Conservation (phyloP, 1,140 invertebrate species). For the Drosophila funebris region DNA sequence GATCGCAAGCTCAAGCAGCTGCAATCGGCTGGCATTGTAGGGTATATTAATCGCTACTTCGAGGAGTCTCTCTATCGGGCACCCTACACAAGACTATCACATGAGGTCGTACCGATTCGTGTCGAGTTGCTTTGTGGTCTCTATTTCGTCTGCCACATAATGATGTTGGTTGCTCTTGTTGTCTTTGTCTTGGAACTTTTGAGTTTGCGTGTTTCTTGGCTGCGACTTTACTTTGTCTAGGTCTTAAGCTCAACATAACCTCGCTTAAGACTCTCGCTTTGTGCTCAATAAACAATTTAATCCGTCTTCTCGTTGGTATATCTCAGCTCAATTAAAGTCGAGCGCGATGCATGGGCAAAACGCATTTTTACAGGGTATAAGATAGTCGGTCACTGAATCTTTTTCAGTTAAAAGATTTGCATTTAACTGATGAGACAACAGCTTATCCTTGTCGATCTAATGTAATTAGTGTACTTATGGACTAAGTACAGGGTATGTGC, state of each 20-base stretch:
- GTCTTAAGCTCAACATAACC: background rate
- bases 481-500: too few species aligned
- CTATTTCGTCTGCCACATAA: conserved; percentile 27
- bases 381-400: background rate
- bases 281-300: background rate
- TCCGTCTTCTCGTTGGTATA: too few species aligned
- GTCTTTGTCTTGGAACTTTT: conserved; percentile 52
- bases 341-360: too few species aligned
- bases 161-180: conserved; percentile 10
- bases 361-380: background rate
- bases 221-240: conserved; percentile 33
- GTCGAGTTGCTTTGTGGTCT: conserved; percentile 48
- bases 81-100: background rate
- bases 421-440: too few species aligned
- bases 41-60: conserved; percentile 39
- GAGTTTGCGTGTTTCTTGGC: conserved; percentile 37
- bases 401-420: too few species aligned
- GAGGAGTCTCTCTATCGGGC: conserved; percentile 13
- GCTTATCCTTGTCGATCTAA: too few species aligned
- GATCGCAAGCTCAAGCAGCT: conserved; percentile 67
- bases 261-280: too few species aligned
- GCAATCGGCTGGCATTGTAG: conserved; percentile 53
- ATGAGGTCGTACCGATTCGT: conserved; percentile 17
- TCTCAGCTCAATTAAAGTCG: background rate
- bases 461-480: too few species aligned